Conservation (phyloP, 2,113 vertebrate species). For the Crotalus tigris region DNA sequence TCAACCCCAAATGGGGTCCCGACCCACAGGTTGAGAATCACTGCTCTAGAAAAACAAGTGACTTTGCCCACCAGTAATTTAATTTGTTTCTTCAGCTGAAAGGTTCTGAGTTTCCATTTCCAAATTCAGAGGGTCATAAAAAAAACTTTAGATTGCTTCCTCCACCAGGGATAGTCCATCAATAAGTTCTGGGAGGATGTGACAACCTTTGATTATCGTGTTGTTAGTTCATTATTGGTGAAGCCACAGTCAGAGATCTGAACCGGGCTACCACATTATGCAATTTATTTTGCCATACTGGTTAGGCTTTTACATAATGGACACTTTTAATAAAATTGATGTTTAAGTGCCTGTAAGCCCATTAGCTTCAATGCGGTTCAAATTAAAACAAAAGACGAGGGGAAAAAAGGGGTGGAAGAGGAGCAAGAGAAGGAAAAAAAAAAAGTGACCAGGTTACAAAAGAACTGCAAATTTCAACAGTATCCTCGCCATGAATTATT, state of each 20-base stretch:
- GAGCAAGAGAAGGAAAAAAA: conserved; percentile 45
- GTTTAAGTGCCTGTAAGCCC: conserved; percentile 58
- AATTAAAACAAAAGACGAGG: conserved; percentile 43
- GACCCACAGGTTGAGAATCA: no score
- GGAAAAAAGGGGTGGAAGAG: conserved; percentile 12
- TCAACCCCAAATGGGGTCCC: no score
- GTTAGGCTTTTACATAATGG: conserved; percentile 39
- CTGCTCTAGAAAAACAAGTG: neutral
- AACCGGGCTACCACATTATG: neutral
- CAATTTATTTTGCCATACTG: conserved; percentile 18
- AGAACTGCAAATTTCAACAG: conserved; percentile 58
- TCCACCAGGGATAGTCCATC: neutral
- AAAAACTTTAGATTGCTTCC: neutral
- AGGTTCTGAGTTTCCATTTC: neutral
- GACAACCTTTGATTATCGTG: neutral
- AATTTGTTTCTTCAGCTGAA: neutral
- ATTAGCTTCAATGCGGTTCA: conserved; percentile 51
- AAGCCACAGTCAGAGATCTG: neutral
- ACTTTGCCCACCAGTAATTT: neutral
- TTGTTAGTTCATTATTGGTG: neutral
- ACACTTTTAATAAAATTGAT: conserved; percentile 39
- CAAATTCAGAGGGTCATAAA: neutral
- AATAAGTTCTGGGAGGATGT: neutral
- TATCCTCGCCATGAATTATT: conserved; percentile 70
- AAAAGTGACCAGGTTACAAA: conserved; percentile 53